Base-by-base conservation (phyloP, 2,888 invertebrate species). In the Tigriopus californicus region DNA sequence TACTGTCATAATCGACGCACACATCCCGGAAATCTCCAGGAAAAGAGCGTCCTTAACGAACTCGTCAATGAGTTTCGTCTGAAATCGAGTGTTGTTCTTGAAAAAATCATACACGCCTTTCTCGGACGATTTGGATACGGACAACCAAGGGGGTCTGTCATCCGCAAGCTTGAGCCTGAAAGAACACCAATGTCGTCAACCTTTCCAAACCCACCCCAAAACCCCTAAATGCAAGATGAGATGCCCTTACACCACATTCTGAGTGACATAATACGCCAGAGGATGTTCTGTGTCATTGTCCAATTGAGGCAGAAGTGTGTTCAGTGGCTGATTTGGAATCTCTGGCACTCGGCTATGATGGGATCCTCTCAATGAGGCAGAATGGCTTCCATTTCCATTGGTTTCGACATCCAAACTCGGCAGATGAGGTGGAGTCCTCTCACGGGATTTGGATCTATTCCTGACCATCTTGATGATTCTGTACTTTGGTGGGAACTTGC, bases 181-280 rank as follows among this genome's bases (percentile, higher is more conserved):
- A 41, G 41, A 41, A 41, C 11, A 41, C 11, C 11, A 41, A 13
- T 11, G 13, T 13, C 41, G 41, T 41, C 41, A 13, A 41, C n/a
- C n/a, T n/a, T n/a, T n/a, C n/a, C n/a, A n/a, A n/a, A n/a, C n/a
- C n/a, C n/a, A n/a, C n/a, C n/a, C n/a, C n/a, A n/a, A n/a, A n/a
- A n/a, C n/a, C n/a, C n/a, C n/a, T n/a, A n/a, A n/a, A n/a, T n/a
- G n/a, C n/a, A n/a, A n/a, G n/a, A n/a, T n/a, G n/a, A n/a, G n/a
- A n/a, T n/a, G n/a, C 33, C 5, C 49, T 49, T 49, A 49, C 49
- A 49, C 49, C 4, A 49, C 49, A 49, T 49, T 49, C 20, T 49
- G 49, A 49, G 49, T 49, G 49, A 49, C 22, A 22, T 49, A 49
- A 22, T 49, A 49, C 13, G 49, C 20, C 49, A 20, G 8, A 22